phyloP scores from a whole-genome alignment of 2,797 vertebrate species.

The Alcedo quadribrachys region DNA sequence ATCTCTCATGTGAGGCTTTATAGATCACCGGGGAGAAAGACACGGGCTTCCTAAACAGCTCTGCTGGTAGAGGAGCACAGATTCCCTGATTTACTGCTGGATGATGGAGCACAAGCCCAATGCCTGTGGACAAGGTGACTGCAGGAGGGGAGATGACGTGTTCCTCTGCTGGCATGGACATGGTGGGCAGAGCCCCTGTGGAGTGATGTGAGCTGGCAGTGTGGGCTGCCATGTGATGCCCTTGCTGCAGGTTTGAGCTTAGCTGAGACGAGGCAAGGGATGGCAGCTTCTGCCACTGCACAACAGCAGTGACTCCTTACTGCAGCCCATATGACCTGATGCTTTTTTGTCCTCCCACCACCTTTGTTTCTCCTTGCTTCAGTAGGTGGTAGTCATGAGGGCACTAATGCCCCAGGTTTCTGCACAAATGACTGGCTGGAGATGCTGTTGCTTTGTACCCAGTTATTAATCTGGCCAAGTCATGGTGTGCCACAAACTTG shows the following conservation, averaged over 20 bases:
- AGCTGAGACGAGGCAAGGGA: not conserved
- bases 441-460: not conserved
- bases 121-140: not conserved
- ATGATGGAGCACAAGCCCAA: fast-evolving
- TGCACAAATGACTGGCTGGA: not conserved
- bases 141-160: not conserved
- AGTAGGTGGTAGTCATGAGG: fast-evolving
- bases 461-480: not conserved
- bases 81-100: not conserved
- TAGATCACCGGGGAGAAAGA: not conserved
- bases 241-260: not conserved
- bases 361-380: not conserved
- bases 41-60: not conserved
- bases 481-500: not conserved
- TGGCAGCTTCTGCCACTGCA: not conserved
- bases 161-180: fast-evolving
- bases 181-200: not conserved
- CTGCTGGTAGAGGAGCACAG: not conserved
- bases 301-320: not conserved
- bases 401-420: fast-evolving
- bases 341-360: not conserved
- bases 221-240: fast-evolving
- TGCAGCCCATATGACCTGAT: not conserved
- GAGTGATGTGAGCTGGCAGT: not conserved
- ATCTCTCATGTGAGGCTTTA: not conserved